Evolutionary conservation across 1,140 invertebrate genomes (phyloP), one percentile per base, ranked within the genome.

Genomic region (Lutraria rhynchaena): DNA sequence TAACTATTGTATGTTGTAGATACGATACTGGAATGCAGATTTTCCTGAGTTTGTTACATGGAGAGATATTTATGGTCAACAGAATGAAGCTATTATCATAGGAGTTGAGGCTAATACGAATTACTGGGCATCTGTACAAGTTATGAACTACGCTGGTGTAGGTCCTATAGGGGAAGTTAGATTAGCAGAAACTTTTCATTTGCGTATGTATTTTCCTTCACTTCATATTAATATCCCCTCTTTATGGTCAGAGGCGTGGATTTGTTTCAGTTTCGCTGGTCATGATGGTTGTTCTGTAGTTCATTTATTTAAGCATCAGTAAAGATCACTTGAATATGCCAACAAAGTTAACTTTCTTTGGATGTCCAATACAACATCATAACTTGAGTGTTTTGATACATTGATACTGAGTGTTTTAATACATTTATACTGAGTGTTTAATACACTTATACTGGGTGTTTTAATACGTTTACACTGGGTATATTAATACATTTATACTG

Each of bases 61-160:
- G 49, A 73, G 83, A 73, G 82, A 84, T 44, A 53, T 87, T 57
- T 83, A 81, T 41, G 90, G 90, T 11, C 78, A 89, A 41, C 76
- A 76, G 1, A 83, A 83, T 19, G 31, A 35, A 7, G 96, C 97
- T 0, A 92, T 99, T 0, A 97, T 99, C 87, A 97, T 99, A 29
- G 98, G 98, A 89, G 92, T 99, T n/a, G 95, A 97, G 81, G 96
- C 97, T 0, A 96, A 99, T 90, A 98, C 96, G 0, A 96, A 98
- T 90, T 99, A 99, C 93, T 96, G 95, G 91, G 96, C 99, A 0
- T 97, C 94, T 87, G 97, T 98, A 5, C 99, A 99, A 96, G 97
- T 96, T 0, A 99, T 98, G 89, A 99, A 99, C 93, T 95, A 96
- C 4, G 98, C 98, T 13, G 98, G 98, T 55, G 96, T 98, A 92